Evolutionary conservation across 35 echinoderm and acorn worm genomes (phyloP), one percentile per base, ranked within the genome.

Genomic region (Strongylocentrotus purpuratus): DNA sequence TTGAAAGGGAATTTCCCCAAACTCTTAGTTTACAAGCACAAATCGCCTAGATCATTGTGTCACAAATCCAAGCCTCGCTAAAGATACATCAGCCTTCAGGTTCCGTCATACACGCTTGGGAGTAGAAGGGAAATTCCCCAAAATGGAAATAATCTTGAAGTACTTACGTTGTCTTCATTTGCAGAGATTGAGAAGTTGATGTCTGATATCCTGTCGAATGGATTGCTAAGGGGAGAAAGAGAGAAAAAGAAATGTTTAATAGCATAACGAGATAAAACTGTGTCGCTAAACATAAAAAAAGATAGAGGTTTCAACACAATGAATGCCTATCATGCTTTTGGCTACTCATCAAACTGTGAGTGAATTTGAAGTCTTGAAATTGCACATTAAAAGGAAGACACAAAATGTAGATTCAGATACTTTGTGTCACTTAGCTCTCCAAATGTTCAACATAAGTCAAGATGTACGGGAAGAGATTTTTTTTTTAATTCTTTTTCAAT

Each of bases 141-240:
- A n/a, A 78, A 78, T 4, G 65, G 6, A 0, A 78, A 78, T 28
- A 9, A 41, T 89, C 14, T 46, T 45, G 33, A 93, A 18, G 14
- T 95, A 99, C 98, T 99, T 90, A 99, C 98, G 94, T 99, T 99
- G 87, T 99, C 97, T 92, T 99, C 97, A 97, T 99, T 99, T 5
- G 98, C 98, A 88, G 98, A 98, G 95, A 99, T 99, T 89, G 98
- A 99, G 87, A 99, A 99, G 89, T 97, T 98, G 61, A 99, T 98
- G 50, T 99, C 97, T 94, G 98, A 97, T 95, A 98, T 99, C 86
- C 97, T 97, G 85, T 99, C 97, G 94, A 99, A 99, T 92, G 98
- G 96, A 94, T 97, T 98, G 94, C 98, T 99, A 48, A 95, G 50
- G n/a, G 94, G 11, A 93, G 85, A 96, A 91, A 85, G 46, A 88